phyloP scores from a whole-genome alignment of 2,888 invertebrate species.

The Nephrotoma flavescens region DNA sequence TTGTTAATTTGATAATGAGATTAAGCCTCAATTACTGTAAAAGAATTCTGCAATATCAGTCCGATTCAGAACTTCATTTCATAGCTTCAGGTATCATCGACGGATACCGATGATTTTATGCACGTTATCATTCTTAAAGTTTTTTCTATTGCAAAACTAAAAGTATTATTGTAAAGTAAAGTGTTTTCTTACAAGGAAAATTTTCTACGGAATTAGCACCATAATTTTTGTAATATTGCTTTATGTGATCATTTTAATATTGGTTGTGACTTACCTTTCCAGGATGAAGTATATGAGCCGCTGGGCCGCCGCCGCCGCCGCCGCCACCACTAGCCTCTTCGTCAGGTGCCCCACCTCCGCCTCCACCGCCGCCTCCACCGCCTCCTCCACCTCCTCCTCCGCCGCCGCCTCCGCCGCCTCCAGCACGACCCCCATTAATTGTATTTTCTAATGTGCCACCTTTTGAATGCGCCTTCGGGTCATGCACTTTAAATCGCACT shows the following conservation, averaged over 20 bases:
- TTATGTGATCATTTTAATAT: neutral
- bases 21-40: too few species aligned
- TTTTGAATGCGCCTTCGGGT: constrained; percentile 86
- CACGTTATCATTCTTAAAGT: too few species aligned
- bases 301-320: constrained; percentile 30
- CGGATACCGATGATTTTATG: too few species aligned
- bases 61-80: too few species aligned
- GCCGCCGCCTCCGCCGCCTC: constrained; percentile 42
- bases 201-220: too few species aligned
- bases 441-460: constrained; percentile 85
- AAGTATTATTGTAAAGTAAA: too few species aligned
- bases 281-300: constrained; percentile 69
- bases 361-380: constrained; percentile 33
- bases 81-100: too few species aligned
- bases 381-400: constrained; percentile 19
- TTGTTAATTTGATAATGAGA: too few species aligned
- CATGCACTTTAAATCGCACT: constrained; percentile 90
- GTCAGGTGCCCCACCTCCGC: constrained; percentile 41
- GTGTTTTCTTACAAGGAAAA: too few species aligned
- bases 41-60: too few species aligned
- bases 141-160: too few species aligned
- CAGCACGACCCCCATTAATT: constrained; percentile 64
- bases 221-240: too few species aligned
- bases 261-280: constrained; percentile 45
- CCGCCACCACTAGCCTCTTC: constrained; percentile 6